phyloP scores from a whole-genome alignment of 2,113 vertebrate species.

The Tonatia bakeri region DNA sequence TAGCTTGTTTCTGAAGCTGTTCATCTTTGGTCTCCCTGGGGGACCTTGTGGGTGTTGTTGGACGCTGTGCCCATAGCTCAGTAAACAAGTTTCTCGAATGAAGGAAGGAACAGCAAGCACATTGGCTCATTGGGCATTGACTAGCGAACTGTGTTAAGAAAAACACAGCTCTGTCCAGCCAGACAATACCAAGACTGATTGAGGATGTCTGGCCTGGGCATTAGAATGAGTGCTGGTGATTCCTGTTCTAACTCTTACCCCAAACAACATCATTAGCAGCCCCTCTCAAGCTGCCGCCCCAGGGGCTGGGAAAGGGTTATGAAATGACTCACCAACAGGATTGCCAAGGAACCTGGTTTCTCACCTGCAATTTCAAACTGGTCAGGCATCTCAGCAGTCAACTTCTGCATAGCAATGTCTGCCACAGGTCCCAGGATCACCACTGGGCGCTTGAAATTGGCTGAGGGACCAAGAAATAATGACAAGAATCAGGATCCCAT shows the following conservation, averaged over 20 bases:
- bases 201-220: background rate
- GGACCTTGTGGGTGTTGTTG: background rate
- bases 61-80: background rate
- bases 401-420: slow-evolving; percentile 93
- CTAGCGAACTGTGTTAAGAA: background rate
- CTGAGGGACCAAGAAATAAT: slow-evolving; percentile 76
- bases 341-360: background rate
- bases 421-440: slow-evolving; percentile 96
- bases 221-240: background rate
- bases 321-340: background rate
- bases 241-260: fast-evolving
- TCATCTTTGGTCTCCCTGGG: background rate
- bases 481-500: background rate
- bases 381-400: slow-evolving; percentile 87
- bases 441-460: slow-evolving; percentile 93
- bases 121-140: background rate
- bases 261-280: background rate
- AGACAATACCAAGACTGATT: background rate
- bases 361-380: slow-evolving; percentile 92
- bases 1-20: background rate
- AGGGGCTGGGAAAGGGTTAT: background rate
- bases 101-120: background rate
- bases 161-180: background rate
- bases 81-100: background rate
- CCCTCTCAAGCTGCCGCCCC: background rate